These are phyloP conservation scores for Agriopis marginaria DNA, from an alignment of 2,888 invertebrate species.

Conservation along the genomic window DNA sequence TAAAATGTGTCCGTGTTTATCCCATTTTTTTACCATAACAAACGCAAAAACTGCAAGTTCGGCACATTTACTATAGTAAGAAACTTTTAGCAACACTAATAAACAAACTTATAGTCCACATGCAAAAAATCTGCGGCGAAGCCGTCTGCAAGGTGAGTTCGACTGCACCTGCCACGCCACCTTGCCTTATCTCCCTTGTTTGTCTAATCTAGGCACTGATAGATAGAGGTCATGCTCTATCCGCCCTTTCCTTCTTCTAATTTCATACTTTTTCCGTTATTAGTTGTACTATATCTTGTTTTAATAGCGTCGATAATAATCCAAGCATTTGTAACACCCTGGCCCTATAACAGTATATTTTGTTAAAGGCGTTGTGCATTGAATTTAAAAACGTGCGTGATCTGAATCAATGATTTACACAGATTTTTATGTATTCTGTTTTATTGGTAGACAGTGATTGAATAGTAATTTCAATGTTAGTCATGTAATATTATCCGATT, in stretches of 20 bases:
- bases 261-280: background rate
- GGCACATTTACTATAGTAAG: too few relatives aligned
- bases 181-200: too few relatives aligned
- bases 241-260: background rate
- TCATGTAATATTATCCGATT: slow-evolving; percentile 33
- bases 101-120: too few relatives aligned
- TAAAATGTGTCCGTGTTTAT: too few relatives aligned
- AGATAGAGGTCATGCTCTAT: too few relatives aligned
- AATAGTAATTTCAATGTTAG: slow-evolving; percentile 36
- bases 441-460: slow-evolving; percentile 33
- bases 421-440: slow-evolving; percentile 37
- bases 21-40: too few relatives aligned
- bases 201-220: too few relatives aligned
- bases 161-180: too few relatives aligned
- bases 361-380: slow-evolving; percentile 32
- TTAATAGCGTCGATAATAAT: background rate
- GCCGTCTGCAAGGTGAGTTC: too few relatives aligned
- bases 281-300: background rate
- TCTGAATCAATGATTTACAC: slow-evolving; percentile 39
- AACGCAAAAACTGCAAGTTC: too few relatives aligned
- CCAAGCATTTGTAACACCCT: background rate
- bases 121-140: too few relatives aligned
- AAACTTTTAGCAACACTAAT: too few relatives aligned
- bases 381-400: slow-evolving; percentile 35
- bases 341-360: slow-evolving; percentile 3